phyloP scores from a whole-genome alignment of 2,113 vertebrate genomes.

The Scophthalmus maximus region DNA sequence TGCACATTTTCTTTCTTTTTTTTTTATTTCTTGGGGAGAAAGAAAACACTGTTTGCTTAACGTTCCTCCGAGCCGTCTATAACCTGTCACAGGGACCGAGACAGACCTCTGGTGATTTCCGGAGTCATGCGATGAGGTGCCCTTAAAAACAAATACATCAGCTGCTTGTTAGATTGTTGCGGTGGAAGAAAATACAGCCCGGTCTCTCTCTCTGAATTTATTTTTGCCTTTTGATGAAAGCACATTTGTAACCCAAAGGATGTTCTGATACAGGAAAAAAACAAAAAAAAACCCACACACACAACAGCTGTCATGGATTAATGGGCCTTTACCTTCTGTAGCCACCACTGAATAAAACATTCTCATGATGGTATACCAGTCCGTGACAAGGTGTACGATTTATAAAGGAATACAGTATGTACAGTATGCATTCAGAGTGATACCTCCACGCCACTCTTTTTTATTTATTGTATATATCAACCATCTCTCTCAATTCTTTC shows the following conservation, averaged over 20 bases:
- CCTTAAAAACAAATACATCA: slow-evolving; percentile 61
- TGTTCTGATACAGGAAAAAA: slow-evolving; percentile 6
- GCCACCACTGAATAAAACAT: slow-evolving; percentile 49
- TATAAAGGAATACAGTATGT: slow-evolving; percentile 44
- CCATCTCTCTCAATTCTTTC: slow-evolving; percentile 59
- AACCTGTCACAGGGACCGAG: slow-evolving; percentile 44
- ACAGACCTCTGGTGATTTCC: slow-evolving; percentile 23
- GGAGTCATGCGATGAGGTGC: slow-evolving; percentile 24
- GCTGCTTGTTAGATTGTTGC: slow-evolving; percentile 25
- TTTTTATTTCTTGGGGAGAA: background rate
- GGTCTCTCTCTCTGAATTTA: slow-evolving; percentile 2
- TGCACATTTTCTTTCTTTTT: slow-evolving; percentile 57
- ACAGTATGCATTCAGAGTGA: slow-evolving; percentile 33
- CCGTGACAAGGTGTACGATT: slow-evolving; percentile 54
- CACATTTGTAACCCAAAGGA: slow-evolving; percentile 31
- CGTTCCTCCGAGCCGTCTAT: slow-evolving; percentile 54
- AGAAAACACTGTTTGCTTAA: slow-evolving; percentile 72
- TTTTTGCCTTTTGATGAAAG: background rate
- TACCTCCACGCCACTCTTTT: slow-evolving; percentile 31
- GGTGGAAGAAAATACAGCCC: background rate
- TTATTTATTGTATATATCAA: slow-evolving; percentile 74
- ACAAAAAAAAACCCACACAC: too few relatives aligned
- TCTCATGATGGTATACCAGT: slow-evolving; percentile 19
- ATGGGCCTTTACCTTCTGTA: slow-evolving; percentile 41
- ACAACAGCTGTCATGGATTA: slow-evolving; percentile 32